Conservation (phyloP, 2,888 invertebrate genomes). For the Nomada flava region DNA sequence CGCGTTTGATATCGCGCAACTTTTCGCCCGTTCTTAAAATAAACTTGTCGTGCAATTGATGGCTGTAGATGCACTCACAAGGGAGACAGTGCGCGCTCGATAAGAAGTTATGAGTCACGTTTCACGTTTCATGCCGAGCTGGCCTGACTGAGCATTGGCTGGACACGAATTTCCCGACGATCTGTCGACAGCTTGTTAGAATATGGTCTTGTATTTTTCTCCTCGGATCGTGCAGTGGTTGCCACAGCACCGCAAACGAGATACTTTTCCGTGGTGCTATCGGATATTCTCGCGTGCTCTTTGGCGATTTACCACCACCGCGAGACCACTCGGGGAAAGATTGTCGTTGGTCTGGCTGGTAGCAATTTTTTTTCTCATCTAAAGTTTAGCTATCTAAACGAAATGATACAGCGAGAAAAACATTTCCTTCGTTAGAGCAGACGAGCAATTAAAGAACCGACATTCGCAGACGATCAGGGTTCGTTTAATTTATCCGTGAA, state of each 20-base stretch:
- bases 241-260: constrained; percentile 10
- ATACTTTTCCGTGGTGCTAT: constrained; percentile 30
- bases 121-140: constrained; percentile 7
- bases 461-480: no score
- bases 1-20: no score
- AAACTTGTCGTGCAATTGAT: no score
- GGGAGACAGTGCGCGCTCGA: neutral
- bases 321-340: neutral
- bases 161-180: constrained; percentile 29
- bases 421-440: no score
- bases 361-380: neutral
- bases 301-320: constrained; percentile 4
- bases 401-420: no score
- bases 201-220: constrained; percentile 36
- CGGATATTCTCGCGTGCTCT: constrained; percentile 32
- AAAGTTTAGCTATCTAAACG: neutral
- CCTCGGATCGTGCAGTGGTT: neutral
- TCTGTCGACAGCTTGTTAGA: neutral
- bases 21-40: no score
- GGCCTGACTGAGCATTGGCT: constrained; percentile 4
- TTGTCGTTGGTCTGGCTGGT: neutral
- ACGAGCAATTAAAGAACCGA: no score
- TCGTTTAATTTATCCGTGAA: no score
- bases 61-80: no score
- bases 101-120: constrained; percentile 2